Evolutionary conservation across 1,140 invertebrate species (phyloP).

Genomic region (Polypedilum pembai): DNA sequence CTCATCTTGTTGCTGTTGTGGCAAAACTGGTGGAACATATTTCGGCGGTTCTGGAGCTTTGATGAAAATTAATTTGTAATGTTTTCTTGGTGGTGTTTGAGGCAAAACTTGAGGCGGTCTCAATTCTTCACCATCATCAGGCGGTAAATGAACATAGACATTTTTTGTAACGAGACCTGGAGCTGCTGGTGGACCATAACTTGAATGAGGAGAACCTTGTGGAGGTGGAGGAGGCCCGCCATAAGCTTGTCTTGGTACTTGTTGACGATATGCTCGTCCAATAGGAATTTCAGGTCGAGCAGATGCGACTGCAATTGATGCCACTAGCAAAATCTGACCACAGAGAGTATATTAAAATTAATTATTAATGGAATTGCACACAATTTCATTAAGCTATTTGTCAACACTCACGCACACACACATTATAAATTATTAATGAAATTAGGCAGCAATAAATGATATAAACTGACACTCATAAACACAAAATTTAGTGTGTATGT

Average conservation of each 20-base stretch:
- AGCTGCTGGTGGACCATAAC: neutral
- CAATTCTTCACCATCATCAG: neutral
- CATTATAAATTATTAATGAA: neutral
- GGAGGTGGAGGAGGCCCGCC: neutral
- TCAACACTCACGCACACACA: neutral
- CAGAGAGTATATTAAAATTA: neutral
- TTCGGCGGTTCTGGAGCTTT: constrained; percentile 74
- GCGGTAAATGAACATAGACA: constrained; percentile 6
- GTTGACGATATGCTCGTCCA: neutral
- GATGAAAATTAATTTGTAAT: constrained; percentile 85
- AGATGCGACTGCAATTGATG: neutral
- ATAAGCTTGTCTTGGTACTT: neutral
- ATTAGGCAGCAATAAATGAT: neutral
- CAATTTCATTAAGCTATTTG: neutral
- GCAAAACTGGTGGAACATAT: constrained; percentile 65
- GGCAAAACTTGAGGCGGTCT: neutral
- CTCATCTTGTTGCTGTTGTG: constrained; percentile 68
- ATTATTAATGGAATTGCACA: neutral
- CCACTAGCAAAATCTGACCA: neutral
- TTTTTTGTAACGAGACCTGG: neutral
- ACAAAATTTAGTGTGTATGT: neutral
- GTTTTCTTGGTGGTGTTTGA: constrained; percentile 67
- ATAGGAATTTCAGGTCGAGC: neutral
- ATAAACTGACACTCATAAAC: neutral
- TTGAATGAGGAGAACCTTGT: neutral